Percentiles rank a stretch among this genome's conserved stretches.
These are phyloP conservation scores for Saxidomus purpurata DNA, from an alignment of 1,140 invertebrate genomes.

Conservation along the genomic window DNA sequence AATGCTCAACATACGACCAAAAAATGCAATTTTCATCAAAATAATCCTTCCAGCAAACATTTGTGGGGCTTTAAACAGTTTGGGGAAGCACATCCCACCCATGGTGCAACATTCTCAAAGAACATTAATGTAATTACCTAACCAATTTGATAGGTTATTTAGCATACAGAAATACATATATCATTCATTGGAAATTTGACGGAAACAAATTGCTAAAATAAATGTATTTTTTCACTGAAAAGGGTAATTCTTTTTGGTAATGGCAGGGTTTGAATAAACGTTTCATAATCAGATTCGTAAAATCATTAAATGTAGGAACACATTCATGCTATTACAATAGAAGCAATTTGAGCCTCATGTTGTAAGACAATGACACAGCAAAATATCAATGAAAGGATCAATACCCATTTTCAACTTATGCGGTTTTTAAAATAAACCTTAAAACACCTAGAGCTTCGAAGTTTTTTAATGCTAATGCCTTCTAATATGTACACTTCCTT, in stretches of 20 bases:
- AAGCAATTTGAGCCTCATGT: conserved; percentile 33
- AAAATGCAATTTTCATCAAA: conserved; percentile 33
- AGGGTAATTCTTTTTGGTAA: conserved; percentile 43
- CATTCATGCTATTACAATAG: conserved; percentile 22
- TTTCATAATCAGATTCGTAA: conserved; percentile 38
- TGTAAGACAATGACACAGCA: conserved; percentile 55
- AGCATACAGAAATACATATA: conserved; percentile 30
- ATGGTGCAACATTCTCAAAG: conserved; percentile 27
- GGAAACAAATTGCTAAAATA: conserved; percentile 60
- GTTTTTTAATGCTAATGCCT: conserved; percentile 51
- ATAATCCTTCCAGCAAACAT: conserved; percentile 42
- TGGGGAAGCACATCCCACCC: conserved; percentile 56
- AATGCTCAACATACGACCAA: conserved; percentile 45
- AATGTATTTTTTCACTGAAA: conserved; percentile 65
- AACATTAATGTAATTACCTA: conserved; percentile 63
- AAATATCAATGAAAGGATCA: conserved; percentile 26
- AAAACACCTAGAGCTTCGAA: conserved; percentile 20
- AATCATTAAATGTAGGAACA: conserved; percentile 40
- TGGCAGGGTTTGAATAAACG: conserved; percentile 45
- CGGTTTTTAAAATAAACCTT: conserved; percentile 22
- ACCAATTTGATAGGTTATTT: conserved; percentile 57
- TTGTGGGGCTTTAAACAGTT: conserved; percentile 43
- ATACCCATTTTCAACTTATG: conserved; percentile 45
- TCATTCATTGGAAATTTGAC: conserved; percentile 58
- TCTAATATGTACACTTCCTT: conserved; percentile 44